A percentile compares a stretch with the other conserved stretches of the same genome.
These are phyloP conservation scores for Callimorpha dominula DNA, from an alignment of 2,888 invertebrate genomes.

Conservation along the genomic window DNA sequence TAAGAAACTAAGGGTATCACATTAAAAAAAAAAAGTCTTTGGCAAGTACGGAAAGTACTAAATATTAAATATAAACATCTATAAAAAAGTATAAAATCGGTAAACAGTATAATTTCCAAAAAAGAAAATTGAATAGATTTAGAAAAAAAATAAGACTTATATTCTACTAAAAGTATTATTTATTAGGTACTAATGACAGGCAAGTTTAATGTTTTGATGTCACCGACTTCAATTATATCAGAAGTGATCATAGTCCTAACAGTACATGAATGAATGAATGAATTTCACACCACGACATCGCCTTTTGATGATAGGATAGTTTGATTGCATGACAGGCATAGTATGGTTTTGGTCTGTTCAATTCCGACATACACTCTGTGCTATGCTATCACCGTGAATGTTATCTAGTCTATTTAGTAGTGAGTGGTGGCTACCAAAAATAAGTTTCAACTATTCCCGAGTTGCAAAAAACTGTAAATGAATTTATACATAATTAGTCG, in stretches of 20 bases:
- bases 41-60: constrained; percentile 79
- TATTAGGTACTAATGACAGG: constrained; percentile 54
- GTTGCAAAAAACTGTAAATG: too few species aligned
- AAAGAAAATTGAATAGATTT: constrained; percentile 26
- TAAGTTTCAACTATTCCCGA: too few species aligned
- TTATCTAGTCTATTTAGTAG: too few species aligned
- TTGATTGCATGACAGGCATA: too few species aligned
- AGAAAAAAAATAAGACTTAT: constrained; percentile 36
- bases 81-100: constrained; percentile 58
- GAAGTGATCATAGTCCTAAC: not conserved
- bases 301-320: not conserved
- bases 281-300: not conserved
- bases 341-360: too few species aligned
- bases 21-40: constrained; percentile 84
- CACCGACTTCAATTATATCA: constrained; percentile 23
- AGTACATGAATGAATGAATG: not conserved
- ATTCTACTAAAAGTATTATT: constrained; percentile 45
- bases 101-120: constrained; percentile 43
- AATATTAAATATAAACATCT: constrained; percentile 56
- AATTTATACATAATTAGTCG: constrained; percentile 1
- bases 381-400: too few species aligned
- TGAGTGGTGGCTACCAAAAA: too few species aligned
- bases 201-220: constrained; percentile 36
- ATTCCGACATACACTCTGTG: too few species aligned
- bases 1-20: constrained; percentile 84